Conservation (phyloP, 2,888 invertebrate species). For the Aquatica leii region DNA sequence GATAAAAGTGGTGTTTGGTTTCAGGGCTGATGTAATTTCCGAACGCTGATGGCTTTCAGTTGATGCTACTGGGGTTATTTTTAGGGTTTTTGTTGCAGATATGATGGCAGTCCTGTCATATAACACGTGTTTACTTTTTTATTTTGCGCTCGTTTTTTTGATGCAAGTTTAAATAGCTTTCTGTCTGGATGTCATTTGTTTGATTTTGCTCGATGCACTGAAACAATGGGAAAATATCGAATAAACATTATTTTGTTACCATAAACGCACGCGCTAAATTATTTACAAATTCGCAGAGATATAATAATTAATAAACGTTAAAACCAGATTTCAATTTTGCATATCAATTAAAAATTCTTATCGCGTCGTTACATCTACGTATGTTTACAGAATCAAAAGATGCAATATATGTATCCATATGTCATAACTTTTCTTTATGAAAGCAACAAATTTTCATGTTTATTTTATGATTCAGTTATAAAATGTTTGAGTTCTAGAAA, state of each 20-base stretch:
- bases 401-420: background rate
- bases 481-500: conserved; percentile 2
- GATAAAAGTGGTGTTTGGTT: conserved; percentile 50
- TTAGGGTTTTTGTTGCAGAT: conserved; percentile 53
- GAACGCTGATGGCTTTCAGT: conserved; percentile 50
- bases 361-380: background rate
- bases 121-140: conserved; percentile 54
- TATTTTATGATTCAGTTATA: conserved; percentile 9
- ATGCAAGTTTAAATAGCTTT: conserved; percentile 50
- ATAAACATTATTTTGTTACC: background rate
- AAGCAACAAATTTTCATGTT: conserved; percentile 8
- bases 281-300: background rate
- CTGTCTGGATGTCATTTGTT: conserved; percentile 44
- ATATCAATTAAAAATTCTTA: conserved; percentile 3
- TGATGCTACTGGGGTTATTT: conserved; percentile 49
- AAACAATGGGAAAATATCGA: conserved; percentile 20
- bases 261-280: background rate
- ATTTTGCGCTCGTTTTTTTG: conserved; percentile 45
- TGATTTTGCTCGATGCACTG: conserved; percentile 45
- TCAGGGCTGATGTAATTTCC: conserved; percentile 53
- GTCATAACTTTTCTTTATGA: conserved; percentile 10
- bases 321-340: conserved; percentile 9
- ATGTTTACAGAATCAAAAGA: background rate
- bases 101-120: conserved; percentile 54
- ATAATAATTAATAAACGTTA: background rate